A percentile compares a stretch with the other conserved stretches of the same genome.
These are phyloP conservation scores for Halichoerus grypus DNA, from an alignment of 2,113 vertebrate genomes.

Conservation along the genomic window DNA sequence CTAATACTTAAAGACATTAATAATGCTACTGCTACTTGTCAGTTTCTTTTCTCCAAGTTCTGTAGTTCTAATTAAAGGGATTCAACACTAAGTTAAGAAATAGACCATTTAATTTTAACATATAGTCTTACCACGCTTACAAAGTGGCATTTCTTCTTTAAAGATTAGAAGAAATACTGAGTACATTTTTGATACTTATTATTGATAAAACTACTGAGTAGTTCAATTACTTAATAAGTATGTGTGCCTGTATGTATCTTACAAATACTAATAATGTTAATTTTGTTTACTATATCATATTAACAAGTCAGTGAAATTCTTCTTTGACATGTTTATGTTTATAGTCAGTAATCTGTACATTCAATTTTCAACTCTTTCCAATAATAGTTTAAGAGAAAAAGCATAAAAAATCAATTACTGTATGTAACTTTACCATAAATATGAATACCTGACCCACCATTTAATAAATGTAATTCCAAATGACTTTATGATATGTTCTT, in stretches of 20 bases:
- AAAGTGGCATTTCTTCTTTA: slow-evolving; percentile 1
- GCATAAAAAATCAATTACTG: not conserved
- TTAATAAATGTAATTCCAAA: slow-evolving; percentile 54
- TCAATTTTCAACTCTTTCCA: slow-evolving; percentile 48
- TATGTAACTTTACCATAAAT: slow-evolving; percentile 33
- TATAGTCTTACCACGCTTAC: not conserved
- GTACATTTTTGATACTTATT: slow-evolving; percentile 32
- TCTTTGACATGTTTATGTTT: slow-evolving; percentile 13
- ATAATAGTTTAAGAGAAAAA: slow-evolving; percentile 26
- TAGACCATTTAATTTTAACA: slow-evolving; percentile 15
- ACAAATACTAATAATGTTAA: slow-evolving; percentile 43
- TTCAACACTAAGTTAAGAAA: slow-evolving; percentile 22
- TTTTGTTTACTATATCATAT: not conserved
- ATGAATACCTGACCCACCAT: not conserved
- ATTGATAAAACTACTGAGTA: slow-evolving; percentile 7
- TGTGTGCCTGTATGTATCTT: not conserved
- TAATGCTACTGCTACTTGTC: not conserved
- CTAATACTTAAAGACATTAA: not conserved
- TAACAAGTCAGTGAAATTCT: not conserved
- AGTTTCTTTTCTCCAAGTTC: slow-evolving; percentile 27
- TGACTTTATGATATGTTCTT: not conserved
- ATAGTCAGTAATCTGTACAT: not conserved
- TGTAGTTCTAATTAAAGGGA: slow-evolving; percentile 32
- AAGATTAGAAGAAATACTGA: slow-evolving; percentile 12
- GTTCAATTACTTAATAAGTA: slow-evolving; percentile 14